Evolutionary conservation across 2,797 vertebrate species (phyloP), one percentile per base, ranked within the genome.

Genomic region (Pagetopsis macropterus): DNA sequence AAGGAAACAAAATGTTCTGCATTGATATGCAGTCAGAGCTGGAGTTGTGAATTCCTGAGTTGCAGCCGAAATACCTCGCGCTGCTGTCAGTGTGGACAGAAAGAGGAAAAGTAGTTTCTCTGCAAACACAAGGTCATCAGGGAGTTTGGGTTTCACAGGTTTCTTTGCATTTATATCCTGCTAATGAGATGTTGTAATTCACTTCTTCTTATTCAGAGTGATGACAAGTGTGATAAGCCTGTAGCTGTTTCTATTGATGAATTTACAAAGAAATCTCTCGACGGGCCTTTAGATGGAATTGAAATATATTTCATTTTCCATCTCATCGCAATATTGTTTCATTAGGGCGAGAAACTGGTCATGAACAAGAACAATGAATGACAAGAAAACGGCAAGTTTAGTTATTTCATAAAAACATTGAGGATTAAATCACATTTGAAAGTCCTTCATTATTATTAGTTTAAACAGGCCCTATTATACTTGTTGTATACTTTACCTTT

Each of bases 31-130:
- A 64, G 65, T 23, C 57, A 19, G 60, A 48, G 52, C 61, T 68
- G 70, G 13, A 44, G 56, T 41, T 59, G 16, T 66, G 57, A 45
- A 58, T 49, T 16, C 4, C 51, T 54, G 49, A 73, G 66, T 43
- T 19, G 40, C 77, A 79, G 84, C 82, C 84, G 81, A 48, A 81
- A 48, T 52, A 62, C 76, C 78, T 63, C 48, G 2, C 68, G 80
- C 82, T 79, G 23, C 77, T 65, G 70, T 73, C 76, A 57, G 71
- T 48, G 46, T 2, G 58, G 68, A 44, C 23, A 46, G 72, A 60
- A 67, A 46, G 45, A 70, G 61, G 52, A 37, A 76, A 76, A 59
- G 33, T 3, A 2, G 27, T 50, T 57, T 69, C 60, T 54, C 56
- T 6, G 41, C 2, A n/a, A 3, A 19, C 8, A 23, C 41, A 1